phyloP scores from a whole-genome alignment of 2,888 invertebrate genomes.

The Drosophila subquinaria region DNA sequence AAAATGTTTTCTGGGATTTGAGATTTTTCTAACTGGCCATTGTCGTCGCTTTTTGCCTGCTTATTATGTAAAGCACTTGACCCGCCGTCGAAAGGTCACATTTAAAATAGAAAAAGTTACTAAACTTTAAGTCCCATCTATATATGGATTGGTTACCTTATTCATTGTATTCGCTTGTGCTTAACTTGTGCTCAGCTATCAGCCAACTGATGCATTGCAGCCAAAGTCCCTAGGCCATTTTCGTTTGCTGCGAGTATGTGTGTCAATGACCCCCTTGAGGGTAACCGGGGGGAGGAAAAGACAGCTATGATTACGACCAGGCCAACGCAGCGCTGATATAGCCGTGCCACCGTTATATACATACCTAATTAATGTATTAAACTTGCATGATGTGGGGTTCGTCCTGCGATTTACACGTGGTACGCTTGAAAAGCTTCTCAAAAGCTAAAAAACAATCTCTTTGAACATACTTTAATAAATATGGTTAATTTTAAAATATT shows the following conservation, averaged over 20 bases:
- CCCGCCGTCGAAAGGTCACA: conserved; percentile 45
- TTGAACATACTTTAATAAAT: background rate
- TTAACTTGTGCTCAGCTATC: conserved; percentile 32
- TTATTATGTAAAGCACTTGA: conserved; percentile 66
- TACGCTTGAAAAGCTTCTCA: conserved; percentile 2
- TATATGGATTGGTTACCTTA: background rate
- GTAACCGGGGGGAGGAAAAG: background rate
- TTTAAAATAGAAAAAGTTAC: conserved; percentile 3
- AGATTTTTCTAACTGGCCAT: conserved; percentile 31
- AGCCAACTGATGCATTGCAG: conserved; percentile 44
- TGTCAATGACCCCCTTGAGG: conserved; percentile 76
- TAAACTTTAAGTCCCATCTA: conserved; percentile 31
- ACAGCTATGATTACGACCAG: background rate
- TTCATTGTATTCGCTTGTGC: conserved; percentile 3
- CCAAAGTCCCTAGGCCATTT: conserved; percentile 48
- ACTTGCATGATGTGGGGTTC: conserved; percentile 67
- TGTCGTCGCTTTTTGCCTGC: conserved; percentile 8
- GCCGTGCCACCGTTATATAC: conserved; percentile 63
- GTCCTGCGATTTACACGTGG: conserved; percentile 16
- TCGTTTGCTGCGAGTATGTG: conserved; percentile 52
- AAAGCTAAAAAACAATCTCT: too few species aligned
- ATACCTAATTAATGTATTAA: conserved; percentile 80
- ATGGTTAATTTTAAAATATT: too few species aligned
- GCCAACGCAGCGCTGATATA: conserved; percentile 46
- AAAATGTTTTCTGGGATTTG: conserved; percentile 54